phyloP scores from a whole-genome alignment of 2,797 vertebrate genomes.

The Amblyraja radiata region DNA sequence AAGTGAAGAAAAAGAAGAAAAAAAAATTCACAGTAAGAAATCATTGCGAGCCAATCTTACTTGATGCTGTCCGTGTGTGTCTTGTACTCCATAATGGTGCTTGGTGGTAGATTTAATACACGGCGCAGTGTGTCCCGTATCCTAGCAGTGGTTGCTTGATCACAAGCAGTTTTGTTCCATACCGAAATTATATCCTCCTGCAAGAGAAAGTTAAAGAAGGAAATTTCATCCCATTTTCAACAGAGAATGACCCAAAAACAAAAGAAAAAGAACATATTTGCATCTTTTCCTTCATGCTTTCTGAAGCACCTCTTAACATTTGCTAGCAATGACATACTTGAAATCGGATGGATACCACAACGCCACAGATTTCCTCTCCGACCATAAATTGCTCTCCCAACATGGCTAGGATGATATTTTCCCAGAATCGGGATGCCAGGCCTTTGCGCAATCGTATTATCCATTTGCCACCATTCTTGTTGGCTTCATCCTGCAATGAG shows the following conservation, averaged over 20 bases:
- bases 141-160: conserved; percentile 70
- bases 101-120: conserved; percentile 75
- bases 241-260: not conserved
- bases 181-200: conserved; percentile 79
- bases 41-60: conserved; percentile 52
- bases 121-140: conserved; percentile 73
- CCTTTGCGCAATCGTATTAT: conserved; percentile 72
- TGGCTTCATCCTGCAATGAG: conserved; percentile 66
- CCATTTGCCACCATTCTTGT: conserved; percentile 78
- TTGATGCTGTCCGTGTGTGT: conserved; percentile 81
- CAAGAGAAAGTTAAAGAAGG: not conserved
- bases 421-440: conserved; percentile 60
- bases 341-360: conserved; percentile 62
- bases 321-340: conserved; percentile 53
- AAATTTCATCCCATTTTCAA: not conserved
- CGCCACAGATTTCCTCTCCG: conserved; percentile 64
- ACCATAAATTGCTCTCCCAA: conserved; percentile 67
- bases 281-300: too few relatives aligned
- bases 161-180: conserved; percentile 77
- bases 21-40: not conserved
- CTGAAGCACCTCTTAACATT: not conserved
- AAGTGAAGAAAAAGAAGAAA: too few relatives aligned
- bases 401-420: conserved; percentile 64
- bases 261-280: not conserved
- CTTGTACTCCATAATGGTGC: conserved; percentile 83